These are phyloP conservation scores for Drosophila teissieri DNA, from an alignment of 1,140 invertebrate genomes.

Conservation along the genomic window DNA sequence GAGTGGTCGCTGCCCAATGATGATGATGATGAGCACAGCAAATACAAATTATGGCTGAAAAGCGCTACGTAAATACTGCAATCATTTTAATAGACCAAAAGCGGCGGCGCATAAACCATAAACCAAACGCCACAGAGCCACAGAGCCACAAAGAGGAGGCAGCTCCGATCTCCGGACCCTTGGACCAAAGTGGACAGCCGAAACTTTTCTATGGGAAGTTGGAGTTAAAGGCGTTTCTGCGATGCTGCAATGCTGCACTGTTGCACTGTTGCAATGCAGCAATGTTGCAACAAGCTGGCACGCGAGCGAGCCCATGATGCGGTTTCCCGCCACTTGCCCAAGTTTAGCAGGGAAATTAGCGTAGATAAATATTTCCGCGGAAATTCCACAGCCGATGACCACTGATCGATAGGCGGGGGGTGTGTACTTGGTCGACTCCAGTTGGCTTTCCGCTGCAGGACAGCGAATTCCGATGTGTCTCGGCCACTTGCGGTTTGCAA, in stretches of 20 bases:
- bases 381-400: conserved; percentile 66
- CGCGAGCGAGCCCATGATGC: conserved; percentile 68
- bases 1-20: conserved; percentile 30
- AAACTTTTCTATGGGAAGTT: conserved; percentile 66
- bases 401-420: conserved; percentile 32
- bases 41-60: conserved; percentile 81
- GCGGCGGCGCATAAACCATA: conserved; percentile 81
- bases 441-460: conserved; percentile 14
- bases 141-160: conserved; percentile 6
- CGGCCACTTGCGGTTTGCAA: conserved; percentile 43
- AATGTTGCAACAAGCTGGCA: conserved; percentile 59
- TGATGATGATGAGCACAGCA: conserved; percentile 77
- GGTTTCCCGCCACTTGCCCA: conserved; percentile 67
- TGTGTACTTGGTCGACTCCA: conserved; percentile 30
- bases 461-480: conserved; percentile 42
- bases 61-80: conserved; percentile 83
- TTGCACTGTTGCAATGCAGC: conserved; percentile 22
- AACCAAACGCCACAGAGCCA: conserved; percentile 69
- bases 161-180: conserved; percentile 9
- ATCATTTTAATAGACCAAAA: conserved; percentile 84
- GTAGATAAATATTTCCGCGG: conserved; percentile 77
- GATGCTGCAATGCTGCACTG: too few relatives aligned
- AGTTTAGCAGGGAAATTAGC: conserved; percentile 74
- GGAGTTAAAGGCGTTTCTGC: conserved; percentile 53
- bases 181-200: conserved; percentile 29